phyloP scores from a whole-genome alignment of 1,140 invertebrate genomes.

The Hylyphantes graminicola region DNA sequence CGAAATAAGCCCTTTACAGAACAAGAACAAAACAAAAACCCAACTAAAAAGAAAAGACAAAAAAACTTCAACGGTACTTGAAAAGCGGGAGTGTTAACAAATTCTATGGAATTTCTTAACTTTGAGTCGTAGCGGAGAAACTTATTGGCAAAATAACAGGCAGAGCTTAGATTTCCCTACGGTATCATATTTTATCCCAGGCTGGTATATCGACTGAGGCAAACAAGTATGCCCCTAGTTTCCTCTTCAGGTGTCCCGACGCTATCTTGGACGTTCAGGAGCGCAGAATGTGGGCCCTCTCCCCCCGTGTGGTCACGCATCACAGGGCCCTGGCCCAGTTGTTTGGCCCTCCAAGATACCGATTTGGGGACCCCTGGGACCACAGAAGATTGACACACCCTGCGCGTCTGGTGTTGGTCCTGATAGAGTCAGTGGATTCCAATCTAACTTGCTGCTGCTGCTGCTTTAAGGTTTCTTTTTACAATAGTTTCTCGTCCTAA shows the following conservation, averaged over 20 bases:
- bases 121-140: conserved; percentile 33
- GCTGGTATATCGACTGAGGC: conserved; percentile 41
- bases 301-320: conserved; percentile 55
- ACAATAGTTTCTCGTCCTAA: conserved; percentile 51
- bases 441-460: conserved; percentile 40
- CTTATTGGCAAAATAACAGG: conserved; percentile 57
- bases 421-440: conserved; percentile 39
- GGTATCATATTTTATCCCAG: conserved; percentile 53
- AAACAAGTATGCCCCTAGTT: conserved; percentile 32
- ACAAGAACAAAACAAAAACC: neutral
- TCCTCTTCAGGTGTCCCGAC: conserved; percentile 30
- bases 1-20: conserved; percentile 36
- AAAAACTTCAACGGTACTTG: conserved; percentile 13
- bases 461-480: conserved; percentile 47
- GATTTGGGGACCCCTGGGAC: conserved; percentile 33
- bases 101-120: conserved; percentile 55
- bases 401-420: conserved; percentile 9
- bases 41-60: conserved; percentile 10
- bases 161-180: conserved; percentile 54
- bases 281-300: conserved; percentile 35
- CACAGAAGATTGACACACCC: conserved; percentile 57
- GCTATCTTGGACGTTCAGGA: conserved; percentile 53
- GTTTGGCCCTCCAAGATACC: conserved; percentile 58
- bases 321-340: conserved; percentile 52
- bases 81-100: conserved; percentile 53